Percentiles rank a stretch among this genome's conserved stretches.
Conservation (phyloP, 2,113 vertebrate genomes). For the Microtus pennsylvanicus region DNA sequence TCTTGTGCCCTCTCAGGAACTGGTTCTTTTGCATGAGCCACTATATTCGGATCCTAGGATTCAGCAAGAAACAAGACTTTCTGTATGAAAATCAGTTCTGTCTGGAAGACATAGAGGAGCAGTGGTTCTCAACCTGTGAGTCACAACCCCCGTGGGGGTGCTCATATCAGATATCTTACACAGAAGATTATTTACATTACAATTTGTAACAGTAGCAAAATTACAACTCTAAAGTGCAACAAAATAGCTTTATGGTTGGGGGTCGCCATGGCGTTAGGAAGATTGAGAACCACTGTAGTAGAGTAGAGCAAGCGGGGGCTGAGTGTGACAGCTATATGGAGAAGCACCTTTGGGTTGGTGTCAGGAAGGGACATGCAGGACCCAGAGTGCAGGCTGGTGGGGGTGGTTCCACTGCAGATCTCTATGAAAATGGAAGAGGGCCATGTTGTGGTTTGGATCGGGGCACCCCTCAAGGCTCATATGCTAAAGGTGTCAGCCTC, state of each 20-base stretch:
- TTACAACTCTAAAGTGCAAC: not conserved
- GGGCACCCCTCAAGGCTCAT: too few relatives aligned
- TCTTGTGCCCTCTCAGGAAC: too few relatives aligned
- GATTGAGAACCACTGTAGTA: not conserved
- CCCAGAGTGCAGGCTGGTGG: not conserved
- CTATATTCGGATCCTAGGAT: not conserved
- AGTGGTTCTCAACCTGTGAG: not conserved
- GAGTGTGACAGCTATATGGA: not conserved
- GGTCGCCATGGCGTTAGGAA: not conserved
- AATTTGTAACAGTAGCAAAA: not conserved
- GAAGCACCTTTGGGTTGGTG: not conserved
- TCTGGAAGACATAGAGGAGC: not conserved
- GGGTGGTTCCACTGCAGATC: rapidly evolving
- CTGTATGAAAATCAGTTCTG: not conserved
- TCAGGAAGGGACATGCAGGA: not conserved
- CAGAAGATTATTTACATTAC: not conserved
- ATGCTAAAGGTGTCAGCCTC: not conserved
- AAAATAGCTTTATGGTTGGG: not conserved
- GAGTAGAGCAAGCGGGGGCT: not conserved
- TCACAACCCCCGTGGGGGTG: not conserved
- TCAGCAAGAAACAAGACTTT: not conserved
- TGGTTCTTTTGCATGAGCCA: not conserved
- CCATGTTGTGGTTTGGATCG: not conserved
- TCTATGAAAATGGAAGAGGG: not conserved
- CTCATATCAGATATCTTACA: too few relatives aligned